These are phyloP conservation scores for Drosophila sturtevanti DNA, from an alignment of 1,140 invertebrate genomes.

Conservation along the genomic window DNA sequence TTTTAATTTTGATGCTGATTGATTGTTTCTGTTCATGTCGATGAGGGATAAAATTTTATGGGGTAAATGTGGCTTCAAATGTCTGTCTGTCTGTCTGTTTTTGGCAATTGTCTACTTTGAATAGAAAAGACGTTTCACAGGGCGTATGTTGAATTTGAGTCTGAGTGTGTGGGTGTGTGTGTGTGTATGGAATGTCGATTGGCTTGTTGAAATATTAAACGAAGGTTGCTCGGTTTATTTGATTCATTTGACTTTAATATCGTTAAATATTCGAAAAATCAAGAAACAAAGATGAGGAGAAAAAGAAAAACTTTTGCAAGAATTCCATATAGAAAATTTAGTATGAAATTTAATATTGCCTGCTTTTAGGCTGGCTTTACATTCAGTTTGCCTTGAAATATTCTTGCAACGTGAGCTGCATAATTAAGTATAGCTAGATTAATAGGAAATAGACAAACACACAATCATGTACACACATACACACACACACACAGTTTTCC, in stretches of 20 bases:
- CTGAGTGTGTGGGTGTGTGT: neutral
- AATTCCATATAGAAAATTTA: neutral
- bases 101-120: slow-evolving; percentile 8
- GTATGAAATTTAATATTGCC: neutral
- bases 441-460: slow-evolving; percentile 7
- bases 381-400: neutral
- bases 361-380: neutral
- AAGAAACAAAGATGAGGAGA: neutral
- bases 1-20: slow-evolving; percentile 62
- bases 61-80: too few relatives aligned
- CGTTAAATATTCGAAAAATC: neutral
- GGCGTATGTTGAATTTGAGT: slow-evolving; percentile 34
- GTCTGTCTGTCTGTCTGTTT: slow-evolving; percentile 25
- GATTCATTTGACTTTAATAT: slow-evolving; percentile 32
- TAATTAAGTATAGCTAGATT: slow-evolving; percentile 29
- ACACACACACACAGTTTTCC: neutral
- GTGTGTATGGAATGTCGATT: slow-evolving; percentile 3
- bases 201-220: neutral
- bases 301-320: neutral
- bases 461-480: neutral
- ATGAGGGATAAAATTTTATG: too few relatives aligned
- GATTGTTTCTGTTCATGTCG: slow-evolving; percentile 32
- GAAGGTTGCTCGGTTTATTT: slow-evolving; percentile 23
- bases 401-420: slow-evolving; percentile 27
- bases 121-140: neutral